phyloP scores from a whole-genome alignment of 1,140 invertebrate species.

The Tenebrio molitor region DNA sequence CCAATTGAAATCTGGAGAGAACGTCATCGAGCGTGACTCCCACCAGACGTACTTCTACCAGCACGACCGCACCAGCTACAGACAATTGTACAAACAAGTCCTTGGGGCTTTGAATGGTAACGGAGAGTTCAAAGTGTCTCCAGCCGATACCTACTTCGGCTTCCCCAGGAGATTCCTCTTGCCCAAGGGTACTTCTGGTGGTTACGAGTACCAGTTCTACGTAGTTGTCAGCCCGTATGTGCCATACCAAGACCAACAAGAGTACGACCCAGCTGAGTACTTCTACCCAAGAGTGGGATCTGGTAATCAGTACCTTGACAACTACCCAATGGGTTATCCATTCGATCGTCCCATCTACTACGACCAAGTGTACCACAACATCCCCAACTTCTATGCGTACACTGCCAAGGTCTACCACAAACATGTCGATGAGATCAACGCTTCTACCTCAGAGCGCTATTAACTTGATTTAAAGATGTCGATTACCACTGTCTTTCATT shows the following conservation, averaged over 20 bases:
- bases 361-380: slow-evolving; percentile 63
- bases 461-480: background rate
- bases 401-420: slow-evolving; percentile 70
- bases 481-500: background rate
- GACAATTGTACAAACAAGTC: slow-evolving; percentile 73
- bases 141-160: slow-evolving; percentile 69
- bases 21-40: slow-evolving; percentile 76
- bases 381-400: slow-evolving; percentile 67
- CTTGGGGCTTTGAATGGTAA: slow-evolving; percentile 68
- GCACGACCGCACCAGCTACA: slow-evolving; percentile 74
- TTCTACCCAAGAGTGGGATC: slow-evolving; percentile 65
- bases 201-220: slow-evolving; percentile 75
- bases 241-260: slow-evolving; percentile 55
- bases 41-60: slow-evolving; percentile 74
- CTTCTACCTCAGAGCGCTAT: slow-evolving; percentile 18
- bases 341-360: slow-evolving; percentile 66
- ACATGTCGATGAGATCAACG: slow-evolving; percentile 66
- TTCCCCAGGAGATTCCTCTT: slow-evolving; percentile 67
- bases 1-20: slow-evolving; percentile 75
- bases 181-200: slow-evolving; percentile 76
- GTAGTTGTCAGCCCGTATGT: slow-evolving; percentile 72
- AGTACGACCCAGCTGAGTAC: slow-evolving; percentile 52
- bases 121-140: slow-evolving; percentile 68
- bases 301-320: slow-evolving; percentile 59
- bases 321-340: slow-evolving; percentile 65